Evolutionary conservation across 2,113 vertebrate genomes (phyloP).

Genomic region (Drymodes brunneopygia): DNA sequence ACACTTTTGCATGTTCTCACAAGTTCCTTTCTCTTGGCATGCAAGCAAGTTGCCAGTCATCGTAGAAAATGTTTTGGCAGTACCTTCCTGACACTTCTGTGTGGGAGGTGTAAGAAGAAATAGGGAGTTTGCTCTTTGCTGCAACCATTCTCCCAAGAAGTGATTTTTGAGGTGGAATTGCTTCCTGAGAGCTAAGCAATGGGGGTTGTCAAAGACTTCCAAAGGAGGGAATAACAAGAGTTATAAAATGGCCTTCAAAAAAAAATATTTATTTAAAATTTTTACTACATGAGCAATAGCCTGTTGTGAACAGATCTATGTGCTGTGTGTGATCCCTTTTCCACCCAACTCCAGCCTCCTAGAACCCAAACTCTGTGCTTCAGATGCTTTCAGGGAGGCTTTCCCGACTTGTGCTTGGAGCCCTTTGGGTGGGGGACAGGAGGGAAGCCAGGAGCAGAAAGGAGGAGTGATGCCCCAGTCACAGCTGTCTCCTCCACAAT

Average conservation of each 20-base stretch:
- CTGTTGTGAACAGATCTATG: neutral
- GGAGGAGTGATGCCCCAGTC: neutral
- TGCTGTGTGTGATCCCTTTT: neutral
- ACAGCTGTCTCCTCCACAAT: neutral
- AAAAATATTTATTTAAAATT: neutral
- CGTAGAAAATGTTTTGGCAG: conserved; percentile 29
- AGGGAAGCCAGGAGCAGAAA: neutral
- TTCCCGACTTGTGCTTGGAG: neutral
- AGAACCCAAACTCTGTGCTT: neutral
- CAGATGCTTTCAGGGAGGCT: neutral
- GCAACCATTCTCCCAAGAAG: neutral
- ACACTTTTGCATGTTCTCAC: conserved; percentile 30
- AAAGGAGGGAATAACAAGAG: neutral
- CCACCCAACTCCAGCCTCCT: neutral
- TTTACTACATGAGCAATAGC: neutral
- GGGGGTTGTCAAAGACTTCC: neutral
- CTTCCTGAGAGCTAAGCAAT: neutral
- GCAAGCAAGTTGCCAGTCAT: conserved; percentile 38
- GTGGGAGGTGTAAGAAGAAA: conserved; percentile 56
- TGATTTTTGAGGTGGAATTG: neutral
- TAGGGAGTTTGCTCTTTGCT: neutral
- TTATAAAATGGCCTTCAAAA: neutral
- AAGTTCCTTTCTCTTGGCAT: conserved; percentile 30
- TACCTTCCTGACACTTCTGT: conserved; percentile 26
- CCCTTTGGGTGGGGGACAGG: neutral